Evolutionary conservation across 2,797 vertebrate genomes (phyloP).

Genomic region (Syndactyla subalaris): DNA sequence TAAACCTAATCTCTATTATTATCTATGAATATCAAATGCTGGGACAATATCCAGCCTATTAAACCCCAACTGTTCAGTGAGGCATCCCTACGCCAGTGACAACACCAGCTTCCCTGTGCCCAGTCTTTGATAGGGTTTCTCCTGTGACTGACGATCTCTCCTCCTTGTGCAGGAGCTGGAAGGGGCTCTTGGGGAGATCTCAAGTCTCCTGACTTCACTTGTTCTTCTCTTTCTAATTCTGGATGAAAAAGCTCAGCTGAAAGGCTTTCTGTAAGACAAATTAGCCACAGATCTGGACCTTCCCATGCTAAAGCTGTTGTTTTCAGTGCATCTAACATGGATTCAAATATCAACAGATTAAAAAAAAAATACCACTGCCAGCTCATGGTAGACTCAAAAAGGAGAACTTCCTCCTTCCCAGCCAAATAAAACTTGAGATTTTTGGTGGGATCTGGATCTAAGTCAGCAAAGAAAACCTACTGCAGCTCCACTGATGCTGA

Average conservation of each 20-base stretch:
- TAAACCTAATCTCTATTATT: slow-evolving; percentile 66
- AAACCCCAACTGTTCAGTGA: slow-evolving; percentile 31
- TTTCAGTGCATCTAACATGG: neutral
- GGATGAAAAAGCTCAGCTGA: neutral
- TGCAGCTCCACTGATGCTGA: neutral
- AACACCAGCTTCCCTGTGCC: neutral
- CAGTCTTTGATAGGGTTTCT: neutral
- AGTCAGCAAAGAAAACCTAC: slow-evolving; percentile 6
- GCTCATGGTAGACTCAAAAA: neutral
- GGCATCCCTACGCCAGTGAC: neutral
- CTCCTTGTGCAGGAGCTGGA: neutral
- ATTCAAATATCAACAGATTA: neutral
- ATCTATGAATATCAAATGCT: slow-evolving; percentile 61
- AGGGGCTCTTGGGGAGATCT: neutral
- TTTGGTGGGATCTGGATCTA: neutral
- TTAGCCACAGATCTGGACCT: neutral
- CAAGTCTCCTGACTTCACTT: neutral
- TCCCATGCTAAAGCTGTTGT: neutral
- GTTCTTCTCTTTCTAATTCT: neutral
- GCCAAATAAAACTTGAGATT: slow-evolving; percentile 21
- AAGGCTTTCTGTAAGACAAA: neutral
- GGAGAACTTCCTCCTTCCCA: neutral
- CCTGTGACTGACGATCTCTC: neutral
- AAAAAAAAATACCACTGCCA: neutral
- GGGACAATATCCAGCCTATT: slow-evolving; percentile 57